Evolutionary conservation across 2,113 vertebrate genomes (phyloP).

Genomic region (Coturnix japonica): DNA sequence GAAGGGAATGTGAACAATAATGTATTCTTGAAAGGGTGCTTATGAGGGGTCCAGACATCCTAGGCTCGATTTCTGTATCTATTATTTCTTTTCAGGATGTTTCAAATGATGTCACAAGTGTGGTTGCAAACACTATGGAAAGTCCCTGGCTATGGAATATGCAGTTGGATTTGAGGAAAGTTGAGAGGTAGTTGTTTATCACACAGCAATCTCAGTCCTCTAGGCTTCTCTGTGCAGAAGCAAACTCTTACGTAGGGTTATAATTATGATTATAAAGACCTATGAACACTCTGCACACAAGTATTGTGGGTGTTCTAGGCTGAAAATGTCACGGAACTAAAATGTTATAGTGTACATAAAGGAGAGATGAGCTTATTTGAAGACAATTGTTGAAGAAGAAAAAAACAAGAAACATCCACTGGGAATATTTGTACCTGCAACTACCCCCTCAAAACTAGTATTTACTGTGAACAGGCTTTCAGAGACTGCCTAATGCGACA

Average conservation of each 20-base stretch:
- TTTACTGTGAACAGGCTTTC: conserved; percentile 51
- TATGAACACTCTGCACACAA: neutral
- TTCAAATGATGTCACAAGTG: neutral
- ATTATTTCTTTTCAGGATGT: neutral
- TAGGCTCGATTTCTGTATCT: neutral
- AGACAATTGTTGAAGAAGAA: neutral
- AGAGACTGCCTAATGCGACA: conserved; percentile 35
- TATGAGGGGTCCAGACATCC: neutral
- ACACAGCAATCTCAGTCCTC: neutral
- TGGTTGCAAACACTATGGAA: neutral
- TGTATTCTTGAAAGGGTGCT: neutral
- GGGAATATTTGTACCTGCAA: conserved; percentile 52
- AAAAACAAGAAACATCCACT: conserved; percentile 25
- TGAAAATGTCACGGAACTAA: conserved; percentile 19
- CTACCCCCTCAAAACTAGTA: conserved; percentile 21
- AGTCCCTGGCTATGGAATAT: neutral
- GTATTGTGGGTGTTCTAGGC: neutral
- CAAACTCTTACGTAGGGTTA: neutral
- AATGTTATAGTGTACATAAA: neutral
- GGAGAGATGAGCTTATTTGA: neutral
- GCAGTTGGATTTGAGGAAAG: neutral
- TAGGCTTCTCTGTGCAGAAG: neutral
- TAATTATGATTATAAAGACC: neutral
- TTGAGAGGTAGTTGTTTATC: neutral
- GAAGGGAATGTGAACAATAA: neutral